Percentiles rank a stretch among this genome's conserved stretches.
Conservation (phyloP, 2,113 vertebrate species). For the Kryptolebias marmoratus region DNA sequence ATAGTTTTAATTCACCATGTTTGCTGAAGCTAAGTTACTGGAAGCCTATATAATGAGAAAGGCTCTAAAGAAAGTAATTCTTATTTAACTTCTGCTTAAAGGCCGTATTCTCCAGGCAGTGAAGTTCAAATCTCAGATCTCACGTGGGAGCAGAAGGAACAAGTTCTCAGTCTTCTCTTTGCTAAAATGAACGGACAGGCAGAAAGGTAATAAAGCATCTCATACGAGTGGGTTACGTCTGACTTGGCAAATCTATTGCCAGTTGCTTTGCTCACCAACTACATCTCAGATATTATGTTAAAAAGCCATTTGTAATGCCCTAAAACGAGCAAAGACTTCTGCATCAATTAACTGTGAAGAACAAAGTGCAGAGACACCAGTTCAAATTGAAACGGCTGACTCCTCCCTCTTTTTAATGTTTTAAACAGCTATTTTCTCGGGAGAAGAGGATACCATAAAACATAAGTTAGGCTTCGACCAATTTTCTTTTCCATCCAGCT, state of each 20-base stretch:
- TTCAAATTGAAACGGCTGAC: slow-evolving; percentile 58
- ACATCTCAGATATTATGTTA: slow-evolving; percentile 30
- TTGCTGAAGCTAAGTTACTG: background rate
- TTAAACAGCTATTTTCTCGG: slow-evolving; percentile 76
- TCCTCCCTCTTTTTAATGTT: slow-evolving; percentile 80
- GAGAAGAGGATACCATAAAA: slow-evolving; percentile 82
- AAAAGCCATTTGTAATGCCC: slow-evolving; percentile 38
- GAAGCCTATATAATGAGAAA: slow-evolving; percentile 4
- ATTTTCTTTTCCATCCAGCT: slow-evolving; percentile 79
- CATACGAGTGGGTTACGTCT: slow-evolving; percentile 21
- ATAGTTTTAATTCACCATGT: slow-evolving; percentile 7
- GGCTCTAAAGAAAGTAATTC: background rate
- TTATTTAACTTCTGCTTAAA: slow-evolving; percentile 46
- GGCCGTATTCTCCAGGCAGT: slow-evolving; percentile 71
- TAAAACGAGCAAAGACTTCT: slow-evolving; percentile 41
- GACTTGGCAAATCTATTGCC: slow-evolving; percentile 18
- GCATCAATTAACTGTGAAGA: slow-evolving; percentile 47
- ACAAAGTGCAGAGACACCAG: slow-evolving; percentile 58
- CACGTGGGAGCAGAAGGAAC: slow-evolving; percentile 91
- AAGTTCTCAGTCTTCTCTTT: slow-evolving; percentile 87
- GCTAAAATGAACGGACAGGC: slow-evolving; percentile 87
- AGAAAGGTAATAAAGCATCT: slow-evolving; percentile 72
- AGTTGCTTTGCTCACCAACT: slow-evolving; percentile 20
- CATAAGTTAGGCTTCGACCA: slow-evolving; percentile 77
- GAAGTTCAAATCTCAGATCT: slow-evolving; percentile 85